Evolutionary conservation across 2,113 vertebrate genomes (phyloP).

Genomic region (Gasterosteus nipponicus): DNA sequence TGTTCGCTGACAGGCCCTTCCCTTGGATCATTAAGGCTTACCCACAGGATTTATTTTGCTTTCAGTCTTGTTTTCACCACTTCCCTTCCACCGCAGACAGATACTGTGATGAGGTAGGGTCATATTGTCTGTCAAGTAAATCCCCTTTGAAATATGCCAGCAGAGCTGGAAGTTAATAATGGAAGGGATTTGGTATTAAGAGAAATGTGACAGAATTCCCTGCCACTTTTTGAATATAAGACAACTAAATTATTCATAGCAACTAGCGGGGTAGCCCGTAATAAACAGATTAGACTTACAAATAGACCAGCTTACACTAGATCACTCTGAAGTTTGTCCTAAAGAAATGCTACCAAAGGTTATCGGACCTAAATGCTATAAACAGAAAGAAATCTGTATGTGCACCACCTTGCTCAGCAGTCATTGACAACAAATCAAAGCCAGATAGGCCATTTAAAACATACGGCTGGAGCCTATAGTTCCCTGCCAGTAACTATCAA

Average conservation of each 20-base stretch:
- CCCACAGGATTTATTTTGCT: neutral
- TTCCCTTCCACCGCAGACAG: conserved; percentile 20
- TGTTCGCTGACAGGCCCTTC: conserved; percentile 45
- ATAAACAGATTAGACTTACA: conserved; percentile 5
- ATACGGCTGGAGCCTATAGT: neutral
- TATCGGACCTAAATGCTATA: neutral
- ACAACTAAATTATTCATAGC: conserved; percentile 5
- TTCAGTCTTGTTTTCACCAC: conserved; percentile 21
- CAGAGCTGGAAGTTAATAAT: conserved; percentile 13
- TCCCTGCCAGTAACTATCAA: conserved; percentile 3
- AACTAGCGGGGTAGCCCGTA: neutral
- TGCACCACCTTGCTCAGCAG: neutral
- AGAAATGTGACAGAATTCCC: conserved; percentile 26
- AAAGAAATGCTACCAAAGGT: neutral
- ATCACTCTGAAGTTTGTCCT: neutral
- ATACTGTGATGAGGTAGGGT: conserved; percentile 38
- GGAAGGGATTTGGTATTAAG: conserved; percentile 29
- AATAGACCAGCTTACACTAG: neutral
- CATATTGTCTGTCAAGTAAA: conserved; percentile 44
- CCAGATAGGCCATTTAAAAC: neutral
- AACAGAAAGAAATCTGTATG: neutral
- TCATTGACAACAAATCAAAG: neutral
- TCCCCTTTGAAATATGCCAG: conserved; percentile 36
- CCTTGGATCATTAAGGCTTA: conserved; percentile 46
- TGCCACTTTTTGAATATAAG: conserved; percentile 20